Percentiles rank a stretch among this genome's conserved stretches.
Conservation (phyloP, 2,888 invertebrate genomes). For the Axea sp. region DNA sequence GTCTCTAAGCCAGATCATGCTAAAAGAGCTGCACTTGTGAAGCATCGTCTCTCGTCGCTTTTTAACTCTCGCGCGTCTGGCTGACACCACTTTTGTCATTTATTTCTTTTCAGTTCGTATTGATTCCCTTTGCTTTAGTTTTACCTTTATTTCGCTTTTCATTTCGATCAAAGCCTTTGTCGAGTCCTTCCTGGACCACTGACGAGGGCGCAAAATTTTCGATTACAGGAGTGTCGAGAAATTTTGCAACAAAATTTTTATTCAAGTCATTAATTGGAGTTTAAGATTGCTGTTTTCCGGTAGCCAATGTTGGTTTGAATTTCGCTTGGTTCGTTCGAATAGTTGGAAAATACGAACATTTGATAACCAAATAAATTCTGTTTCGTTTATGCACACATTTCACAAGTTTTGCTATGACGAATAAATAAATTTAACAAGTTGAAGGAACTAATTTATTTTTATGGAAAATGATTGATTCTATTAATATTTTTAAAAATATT, state of each 20-base stretch:
- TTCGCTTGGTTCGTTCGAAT: too few species aligned
- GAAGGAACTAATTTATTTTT: too few species aligned
- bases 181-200: conserved; percentile 1
- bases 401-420: too few species aligned
- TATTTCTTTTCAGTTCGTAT: neutral
- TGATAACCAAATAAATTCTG: too few species aligned
- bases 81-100: neutral
- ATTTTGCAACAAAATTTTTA: neutral
- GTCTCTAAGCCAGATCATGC: conserved; percentile 67
- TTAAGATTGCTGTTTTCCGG: neutral
- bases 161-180: conserved; percentile 8
- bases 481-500: too few species aligned
- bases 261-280: neutral
- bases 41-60: conserved; percentile 21
- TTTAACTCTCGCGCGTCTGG: conserved; percentile 11
- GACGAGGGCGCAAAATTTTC: conserved; percentile 12
- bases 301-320: too few species aligned
- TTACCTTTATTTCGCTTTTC: neutral
- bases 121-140: neutral
- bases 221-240: neutral
- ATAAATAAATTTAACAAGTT: too few species aligned
- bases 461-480: too few species aligned
- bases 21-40: conserved; percentile 53
- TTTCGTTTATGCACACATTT: too few species aligned
- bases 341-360: too few species aligned